Conservation (phyloP, 2,113 vertebrate genomes). For the Dasyornis broadbenti region DNA sequence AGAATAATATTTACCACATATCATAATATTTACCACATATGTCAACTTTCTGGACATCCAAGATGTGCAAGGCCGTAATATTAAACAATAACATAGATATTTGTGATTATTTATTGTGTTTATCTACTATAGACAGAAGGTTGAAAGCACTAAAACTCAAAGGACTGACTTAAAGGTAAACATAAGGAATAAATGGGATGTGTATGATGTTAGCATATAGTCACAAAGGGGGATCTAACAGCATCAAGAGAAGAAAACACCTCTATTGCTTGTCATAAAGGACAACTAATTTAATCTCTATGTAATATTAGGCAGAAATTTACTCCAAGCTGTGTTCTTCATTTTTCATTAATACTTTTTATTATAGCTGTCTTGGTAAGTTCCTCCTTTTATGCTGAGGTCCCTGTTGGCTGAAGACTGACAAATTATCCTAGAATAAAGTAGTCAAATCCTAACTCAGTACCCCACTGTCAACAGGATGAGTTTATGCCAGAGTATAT, state of each 20-base stretch:
- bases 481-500: background rate
- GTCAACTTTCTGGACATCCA: background rate
- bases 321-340: background rate
- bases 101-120: background rate
- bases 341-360: background rate
- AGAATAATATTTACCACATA: background rate
- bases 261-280: background rate
- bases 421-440: background rate
- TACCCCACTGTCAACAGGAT: background rate
- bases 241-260: background rate
- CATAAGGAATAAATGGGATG: background rate
- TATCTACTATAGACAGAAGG: background rate
- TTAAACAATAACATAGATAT: background rate
- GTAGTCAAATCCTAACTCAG: background rate
- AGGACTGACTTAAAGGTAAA: background rate
- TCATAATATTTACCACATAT: background rate
- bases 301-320: background rate
- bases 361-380: background rate
- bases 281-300: background rate
- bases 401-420: background rate
- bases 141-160: background rate
- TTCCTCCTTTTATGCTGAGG: fast-evolving
- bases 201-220: background rate
- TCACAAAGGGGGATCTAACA: background rate
- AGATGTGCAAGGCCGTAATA: background rate